Evolutionary conservation across 2,888 invertebrate genomes (phyloP).

Genomic region (Cephus rjabovi): DNA sequence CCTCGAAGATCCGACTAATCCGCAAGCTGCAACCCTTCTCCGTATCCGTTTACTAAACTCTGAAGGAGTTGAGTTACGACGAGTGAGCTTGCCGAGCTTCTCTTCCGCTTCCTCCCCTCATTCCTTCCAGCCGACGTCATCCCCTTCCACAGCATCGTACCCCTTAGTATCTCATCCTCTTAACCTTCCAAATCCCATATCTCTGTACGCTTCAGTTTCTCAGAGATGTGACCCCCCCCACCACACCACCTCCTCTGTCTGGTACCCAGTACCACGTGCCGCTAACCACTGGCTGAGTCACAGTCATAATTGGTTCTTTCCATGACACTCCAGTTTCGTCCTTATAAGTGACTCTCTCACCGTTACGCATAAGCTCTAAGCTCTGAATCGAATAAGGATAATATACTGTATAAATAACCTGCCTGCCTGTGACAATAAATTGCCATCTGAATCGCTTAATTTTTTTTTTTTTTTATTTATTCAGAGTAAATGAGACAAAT

Average conservation of each 20-base stretch:
- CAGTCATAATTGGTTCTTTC: constrained; percentile 56
- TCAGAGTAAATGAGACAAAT: background rate
- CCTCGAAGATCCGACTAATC: background rate
- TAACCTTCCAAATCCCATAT: constrained; percentile 4
- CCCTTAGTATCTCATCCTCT: background rate
- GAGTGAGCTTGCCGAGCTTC: background rate
- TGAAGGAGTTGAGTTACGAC: background rate
- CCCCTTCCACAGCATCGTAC: background rate
- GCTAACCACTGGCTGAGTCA: constrained; percentile 53
- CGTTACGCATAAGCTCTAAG: constrained; percentile 11
- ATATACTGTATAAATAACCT: constrained; percentile 22
- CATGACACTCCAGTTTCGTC: constrained; percentile 47
- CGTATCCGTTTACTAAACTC: background rate
- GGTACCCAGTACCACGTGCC: constrained; percentile 56
- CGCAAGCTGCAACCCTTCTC: background rate
- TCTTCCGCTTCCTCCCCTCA: background rate
- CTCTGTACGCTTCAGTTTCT: constrained; percentile 23
- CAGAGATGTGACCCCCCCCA: constrained; percentile 26
- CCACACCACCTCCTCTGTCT: constrained; percentile 35
- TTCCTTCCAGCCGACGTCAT: background rate
- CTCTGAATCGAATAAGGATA: constrained; percentile 23
- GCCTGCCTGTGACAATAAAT: too few relatives aligned
- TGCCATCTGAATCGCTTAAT: background rate
- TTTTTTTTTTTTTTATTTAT: background rate
- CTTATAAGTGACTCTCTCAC: background rate